A percentile compares a stretch with the other conserved stretches of the same genome.
Evolutionary conservation across 2,113 vertebrate species (phyloP).

Genomic region (Gobius niger): DNA sequence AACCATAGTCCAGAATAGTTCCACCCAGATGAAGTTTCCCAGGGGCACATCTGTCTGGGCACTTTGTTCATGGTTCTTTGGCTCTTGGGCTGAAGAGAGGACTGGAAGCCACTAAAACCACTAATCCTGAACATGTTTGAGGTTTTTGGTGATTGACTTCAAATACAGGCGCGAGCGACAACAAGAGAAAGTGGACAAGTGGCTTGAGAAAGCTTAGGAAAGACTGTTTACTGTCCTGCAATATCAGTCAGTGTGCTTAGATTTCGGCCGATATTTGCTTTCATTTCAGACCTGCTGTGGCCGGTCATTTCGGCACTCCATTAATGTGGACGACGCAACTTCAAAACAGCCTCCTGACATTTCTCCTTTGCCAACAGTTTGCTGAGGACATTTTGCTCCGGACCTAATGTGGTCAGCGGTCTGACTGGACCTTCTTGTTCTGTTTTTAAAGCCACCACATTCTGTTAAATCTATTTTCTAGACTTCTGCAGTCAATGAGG

Average conservation of each 20-base stretch:
- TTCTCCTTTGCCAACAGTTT: conserved; percentile 17
- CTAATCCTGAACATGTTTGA: conserved; percentile 41
- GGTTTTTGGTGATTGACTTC: conserved; percentile 18
- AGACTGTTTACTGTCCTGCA: neutral
- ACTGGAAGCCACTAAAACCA: conserved; percentile 18
- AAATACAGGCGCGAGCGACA: conserved; percentile 18
- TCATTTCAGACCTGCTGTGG: neutral
- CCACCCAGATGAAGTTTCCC: conserved; percentile 22
- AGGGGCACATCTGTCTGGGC: conserved; percentile 54
- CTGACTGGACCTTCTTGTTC: conserved; percentile 3
- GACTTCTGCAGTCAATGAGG: neutral
- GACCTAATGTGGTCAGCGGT: conserved; percentile 11
- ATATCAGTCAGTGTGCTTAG: neutral
- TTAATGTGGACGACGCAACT: neutral
- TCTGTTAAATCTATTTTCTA: conserved; percentile 12
- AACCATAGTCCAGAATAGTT: conserved; percentile 14
- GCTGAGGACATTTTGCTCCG: conserved; percentile 15
- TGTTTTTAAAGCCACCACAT: conserved; percentile 1
- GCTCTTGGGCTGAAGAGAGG: conserved; percentile 15
- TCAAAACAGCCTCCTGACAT: conserved; percentile 8
- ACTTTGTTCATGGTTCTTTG: conserved; percentile 28
- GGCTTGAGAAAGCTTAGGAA: neutral
- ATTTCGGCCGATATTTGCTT: neutral
- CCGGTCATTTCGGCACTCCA: neutral
- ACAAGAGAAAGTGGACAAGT: neutral